Base-by-base conservation (phyloP, 2,797 vertebrate genomes). In the Clarias platycephalus region DNA sequence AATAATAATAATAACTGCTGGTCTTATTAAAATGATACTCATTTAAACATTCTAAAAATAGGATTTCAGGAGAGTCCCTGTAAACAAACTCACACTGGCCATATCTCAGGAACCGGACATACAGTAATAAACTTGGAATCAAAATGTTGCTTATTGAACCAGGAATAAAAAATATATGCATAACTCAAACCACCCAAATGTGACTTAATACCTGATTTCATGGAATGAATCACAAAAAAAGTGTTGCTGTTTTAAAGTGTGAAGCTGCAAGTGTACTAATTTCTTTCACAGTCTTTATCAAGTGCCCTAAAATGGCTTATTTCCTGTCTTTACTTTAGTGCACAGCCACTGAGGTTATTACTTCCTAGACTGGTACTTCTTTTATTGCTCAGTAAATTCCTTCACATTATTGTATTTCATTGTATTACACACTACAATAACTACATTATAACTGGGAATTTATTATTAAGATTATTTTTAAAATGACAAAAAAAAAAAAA, bases 391-490 rank as follows among this genome's bases (percentile, higher is more conserved):
- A 10, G 49, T 55, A 34, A 76, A 76, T 57, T 31, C n/a, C 20
- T 31, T 76, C 74, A 76, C 53, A 76, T 31, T 57, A 9, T 76
- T 57, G 8, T 12, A 6, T 76, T 55, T 76, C 74, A 31, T 76
- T 57, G 74, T 34, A 22, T 57, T 57, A 76, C 74, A 34, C 2
- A 7, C 22, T 15, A n/a, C 5, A 49, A 72, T 72, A n/a, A 6
- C 55, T 31, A 57, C 53, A 76, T 76, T 76, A 57, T 76, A 76
- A 58, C 74, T 31, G 74, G 53, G 53, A 76, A 57, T 57, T 31
- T 76, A 8, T 31, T 55, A 53, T 18, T 53, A 22, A 18, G 28
- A 20, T 76, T 31, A 22, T 75, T 55, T 75, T 75, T 55, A 18
- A 1, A 75, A 26, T 7, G 7, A 57, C 9, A n/a, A 75, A 75